Base-by-base conservation (phyloP, 2,113 vertebrate species). In the Geococcyx californianus region DNA sequence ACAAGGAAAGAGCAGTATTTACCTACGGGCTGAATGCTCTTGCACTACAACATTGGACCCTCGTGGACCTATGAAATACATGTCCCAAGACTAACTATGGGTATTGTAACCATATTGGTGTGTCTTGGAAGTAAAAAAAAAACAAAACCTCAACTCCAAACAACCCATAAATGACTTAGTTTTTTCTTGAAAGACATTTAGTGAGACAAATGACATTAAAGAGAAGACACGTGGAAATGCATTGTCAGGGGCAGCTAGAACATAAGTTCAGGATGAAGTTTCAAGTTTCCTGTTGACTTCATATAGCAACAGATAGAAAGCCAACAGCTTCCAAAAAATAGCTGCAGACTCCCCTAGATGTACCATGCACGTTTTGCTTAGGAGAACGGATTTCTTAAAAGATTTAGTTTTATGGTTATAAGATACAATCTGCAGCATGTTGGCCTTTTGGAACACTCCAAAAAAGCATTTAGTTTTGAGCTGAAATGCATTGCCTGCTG, bases 181-280 rank as follows among this genome's bases (percentile, higher is more conserved):
- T 62, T 66, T 73, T 10, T 8, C 21, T 68, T 64, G 36, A 64
- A 85, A 88, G 44, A 38, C 9, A 56, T 89, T 68, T 52, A 64
- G 31, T 15, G 33, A 77, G 11, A 42, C 2, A 90, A 67, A 64
- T 18, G 3, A 10, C 15, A 24, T 12, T 47, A 60, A 77, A 54
- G 6, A 75, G 72, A 70, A 75, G 26, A n/a, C 33, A 55, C 8
- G 6, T 9, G 28, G 63, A 90, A 95, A 51, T 17, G 6, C 0
- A 0, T 42, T 0, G 0, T 31, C 16, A 25, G 9, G 17, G 15
- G 51, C 1, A 67, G 33, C 10, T 23, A 51, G 24, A 40, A 4
- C 18, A 45, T 25, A 49, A 11, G 28, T 88, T 88, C 52, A 84
- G 56, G 29, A 34, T 45, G 15, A 45, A 45, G 44, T 51, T 77